Base-by-base conservation (phyloP, 1,140 invertebrate genomes). In the Coptotermes formosanus region DNA sequence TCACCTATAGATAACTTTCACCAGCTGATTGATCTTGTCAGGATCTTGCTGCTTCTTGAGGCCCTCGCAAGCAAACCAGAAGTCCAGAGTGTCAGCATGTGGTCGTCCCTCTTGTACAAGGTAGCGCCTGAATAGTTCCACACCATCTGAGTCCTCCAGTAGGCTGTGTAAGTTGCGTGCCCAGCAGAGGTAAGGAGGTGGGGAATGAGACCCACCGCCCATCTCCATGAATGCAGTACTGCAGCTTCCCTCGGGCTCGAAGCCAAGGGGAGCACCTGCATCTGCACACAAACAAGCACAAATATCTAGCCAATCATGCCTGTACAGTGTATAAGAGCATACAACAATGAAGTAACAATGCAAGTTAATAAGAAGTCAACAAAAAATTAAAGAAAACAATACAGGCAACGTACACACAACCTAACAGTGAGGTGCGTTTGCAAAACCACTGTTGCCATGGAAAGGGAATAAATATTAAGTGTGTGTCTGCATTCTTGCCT, bases 1-100 rank as follows among this genome's bases (percentile, higher is more conserved):
- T 91, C 86, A 95, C 94, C 94, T 96, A 92, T 97, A 95, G 89
- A 97, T 97, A 87, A 95, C 94, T 91, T 95, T 95, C 88, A 97
- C 95, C 89, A 97, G 92, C 90, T 95, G 94, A 87, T 94, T 93
- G 87, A 96, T 94, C 89, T 93, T 94, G 89, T 94, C 93, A 8
- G 93, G 93, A 90, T 96, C 94, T 87, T 93, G 92, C 89, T 96
- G 94, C 89, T 95, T 95, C 89, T 97, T 96, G 86, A 98, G 93
- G 30, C 97, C 97, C 90, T 97, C 95, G 91, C 97, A 97, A 82
- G 97, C 97, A 91, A 97, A 98, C 94, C 96, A 97, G 91, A 98
- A 98, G 89, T 97, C 95, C 87, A 98, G 93, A 69, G 95, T 93
- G 90, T 96, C 95, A 84, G 95, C 94, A 90, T 96, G 94, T 87